These are phyloP conservation scores for Megaceryle maxima DNA, from an alignment of 2,113 vertebrate species.

Conservation along the genomic window DNA sequence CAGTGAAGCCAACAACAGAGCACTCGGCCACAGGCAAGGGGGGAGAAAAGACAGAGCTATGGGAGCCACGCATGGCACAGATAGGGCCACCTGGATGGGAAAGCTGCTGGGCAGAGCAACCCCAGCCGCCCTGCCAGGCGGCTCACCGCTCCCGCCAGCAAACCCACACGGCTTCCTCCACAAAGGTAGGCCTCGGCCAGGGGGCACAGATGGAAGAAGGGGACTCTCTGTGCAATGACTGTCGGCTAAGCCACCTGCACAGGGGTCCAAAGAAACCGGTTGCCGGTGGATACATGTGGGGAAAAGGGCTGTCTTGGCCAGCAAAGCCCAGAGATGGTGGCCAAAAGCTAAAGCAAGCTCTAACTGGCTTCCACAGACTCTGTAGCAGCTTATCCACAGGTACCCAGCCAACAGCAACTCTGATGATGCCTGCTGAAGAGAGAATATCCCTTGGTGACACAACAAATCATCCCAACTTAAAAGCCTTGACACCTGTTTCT, in stretches of 20 bases:
- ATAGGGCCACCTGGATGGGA: accelerated
- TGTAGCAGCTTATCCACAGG: neutral
- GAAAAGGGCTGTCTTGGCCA: neutral
- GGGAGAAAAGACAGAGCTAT: neutral
- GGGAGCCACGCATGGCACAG: accelerated
- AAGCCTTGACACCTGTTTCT: neutral
- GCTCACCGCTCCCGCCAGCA: neutral
- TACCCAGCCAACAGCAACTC: neutral
- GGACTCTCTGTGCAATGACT: neutral
- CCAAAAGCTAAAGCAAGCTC: neutral
- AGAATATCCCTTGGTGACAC: neutral
- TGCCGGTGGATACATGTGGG: accelerated
- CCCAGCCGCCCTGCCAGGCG: neutral
- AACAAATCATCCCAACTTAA: constrained; percentile 18
- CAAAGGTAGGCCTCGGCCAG: neutral
- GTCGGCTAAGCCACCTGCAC: neutral
- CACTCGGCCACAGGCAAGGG: neutral
- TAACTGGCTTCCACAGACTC: neutral
- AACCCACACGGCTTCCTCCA: neutral
- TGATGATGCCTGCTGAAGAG: neutral
- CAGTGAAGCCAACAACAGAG: neutral
- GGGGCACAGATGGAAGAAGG: neutral
- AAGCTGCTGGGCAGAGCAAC: neutral
- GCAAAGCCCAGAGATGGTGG: neutral
- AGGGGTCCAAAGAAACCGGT: neutral